Percentiles rank a stretch among this genome's conserved stretches.
These are phyloP conservation scores for Volucella zonaria DNA, from an alignment of 2,888 invertebrate species.

Conservation along the genomic window DNA sequence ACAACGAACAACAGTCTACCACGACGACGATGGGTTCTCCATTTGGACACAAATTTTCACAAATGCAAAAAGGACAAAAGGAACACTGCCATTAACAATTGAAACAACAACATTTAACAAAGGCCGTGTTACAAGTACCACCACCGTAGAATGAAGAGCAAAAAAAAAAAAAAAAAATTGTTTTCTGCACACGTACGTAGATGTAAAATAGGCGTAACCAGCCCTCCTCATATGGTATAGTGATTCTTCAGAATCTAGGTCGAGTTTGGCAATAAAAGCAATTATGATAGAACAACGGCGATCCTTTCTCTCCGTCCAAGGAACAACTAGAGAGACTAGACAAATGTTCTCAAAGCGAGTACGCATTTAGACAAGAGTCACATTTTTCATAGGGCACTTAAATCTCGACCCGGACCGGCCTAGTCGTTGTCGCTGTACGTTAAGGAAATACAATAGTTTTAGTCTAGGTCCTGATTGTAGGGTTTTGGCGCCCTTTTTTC, in stretches of 20 bases:
- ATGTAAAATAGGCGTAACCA: slow-evolving; percentile 21
- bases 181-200: not conserved
- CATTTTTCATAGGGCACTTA: slow-evolving; percentile 71
- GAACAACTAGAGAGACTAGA: not conserved
- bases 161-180: not conserved
- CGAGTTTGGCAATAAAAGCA: slow-evolving; percentile 61
- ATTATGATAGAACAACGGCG: slow-evolving; percentile 52
- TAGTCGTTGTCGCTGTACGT: slow-evolving; percentile 8
- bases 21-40: too few relatives aligned
- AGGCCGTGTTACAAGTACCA: slow-evolving; percentile 13
- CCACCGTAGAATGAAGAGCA: not conserved
- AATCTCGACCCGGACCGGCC: slow-evolving; percentile 7
- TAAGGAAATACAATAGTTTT: not conserved
- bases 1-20: too few relatives aligned
- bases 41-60: slow-evolving; percentile 40
- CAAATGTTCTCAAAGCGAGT: slow-evolving; percentile 35
- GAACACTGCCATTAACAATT: slow-evolving; percentile 19
- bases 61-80: slow-evolving; percentile 36
- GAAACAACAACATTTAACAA: slow-evolving; percentile 36
- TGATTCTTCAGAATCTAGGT: slow-evolving; percentile 59
- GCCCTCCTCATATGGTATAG: slow-evolving; percentile 9
- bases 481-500: slow-evolving; percentile 38
- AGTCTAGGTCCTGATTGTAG: slow-evolving; percentile 37
- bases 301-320: slow-evolving; percentile 14
- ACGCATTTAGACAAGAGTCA: slow-evolving; percentile 61